Evolutionary conservation across 2,113 vertebrate genomes (phyloP).

Genomic region (Pituophis catenifer): DNA sequence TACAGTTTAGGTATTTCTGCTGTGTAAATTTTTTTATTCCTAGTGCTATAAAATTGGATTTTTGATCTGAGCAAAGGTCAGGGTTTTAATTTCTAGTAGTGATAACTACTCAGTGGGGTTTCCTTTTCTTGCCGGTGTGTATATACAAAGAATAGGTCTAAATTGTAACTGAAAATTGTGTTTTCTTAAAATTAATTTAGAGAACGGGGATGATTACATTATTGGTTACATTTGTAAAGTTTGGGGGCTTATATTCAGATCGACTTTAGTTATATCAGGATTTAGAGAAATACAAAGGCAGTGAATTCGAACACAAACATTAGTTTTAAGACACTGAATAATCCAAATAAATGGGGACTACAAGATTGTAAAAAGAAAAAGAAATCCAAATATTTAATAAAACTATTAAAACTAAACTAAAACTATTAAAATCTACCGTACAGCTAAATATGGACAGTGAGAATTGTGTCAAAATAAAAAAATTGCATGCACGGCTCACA

Average conservation of each 20-base stretch:
- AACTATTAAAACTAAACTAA: neutral
- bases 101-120: constrained; percentile 31
- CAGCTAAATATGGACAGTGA: no score
- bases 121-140: neutral
- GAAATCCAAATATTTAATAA: no score
- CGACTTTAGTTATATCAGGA: neutral
- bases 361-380: no score
- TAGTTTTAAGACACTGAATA: constrained; percentile 30
- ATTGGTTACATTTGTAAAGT: neutral
- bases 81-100: constrained; percentile 51
- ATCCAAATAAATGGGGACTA: neutral
- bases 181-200: constrained; percentile 7
- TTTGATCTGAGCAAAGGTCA: constrained; percentile 59
- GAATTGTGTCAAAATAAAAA: no score
- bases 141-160: constrained; percentile 32
- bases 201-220: no score
- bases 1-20: constrained; percentile 45
- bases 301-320: neutral
- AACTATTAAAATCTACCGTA: no score
- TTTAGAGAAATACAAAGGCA: constrained; percentile 8
- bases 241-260: no score
- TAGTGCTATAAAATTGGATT: constrained; percentile 46
- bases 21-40: constrained; percentile 53
- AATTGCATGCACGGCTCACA: no score
- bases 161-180: constrained; percentile 7